Conservation (phyloP, 2,888 invertebrate genomes). For the Blomia tropicalis region DNA sequence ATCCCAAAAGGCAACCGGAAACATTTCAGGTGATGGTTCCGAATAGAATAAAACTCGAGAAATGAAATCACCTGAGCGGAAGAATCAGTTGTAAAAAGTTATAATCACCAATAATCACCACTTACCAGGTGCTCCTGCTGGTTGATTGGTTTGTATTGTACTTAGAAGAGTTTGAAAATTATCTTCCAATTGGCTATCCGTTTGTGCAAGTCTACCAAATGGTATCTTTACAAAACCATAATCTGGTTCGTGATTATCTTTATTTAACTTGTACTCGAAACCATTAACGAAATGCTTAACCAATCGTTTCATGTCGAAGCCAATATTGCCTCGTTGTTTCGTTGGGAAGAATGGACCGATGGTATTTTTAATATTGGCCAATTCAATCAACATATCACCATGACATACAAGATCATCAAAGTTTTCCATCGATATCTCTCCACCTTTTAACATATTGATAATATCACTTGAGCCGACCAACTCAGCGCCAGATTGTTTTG, state of each 20-base stretch:
- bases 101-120: background rate
- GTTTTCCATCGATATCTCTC: slow-evolving; percentile 40
- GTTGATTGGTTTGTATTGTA: slow-evolving; percentile 48
- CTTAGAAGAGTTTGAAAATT: slow-evolving; percentile 51
- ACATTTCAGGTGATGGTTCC: slow-evolving; percentile 20
- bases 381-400: slow-evolving; percentile 58
- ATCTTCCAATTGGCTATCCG: slow-evolving; percentile 49
- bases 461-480: slow-evolving; percentile 55
- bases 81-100: background rate
- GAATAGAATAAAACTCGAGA: slow-evolving; percentile 17
- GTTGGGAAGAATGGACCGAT: slow-evolving; percentile 62
- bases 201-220: slow-evolving; percentile 47
- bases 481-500: slow-evolving; percentile 53
- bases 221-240: slow-evolving; percentile 40
- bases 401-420: slow-evolving; percentile 60
- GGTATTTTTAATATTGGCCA: slow-evolving; percentile 56
- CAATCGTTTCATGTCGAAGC: slow-evolving; percentile 46
- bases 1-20: slow-evolving; percentile 23
- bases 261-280: slow-evolving; percentile 47
- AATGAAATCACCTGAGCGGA: slow-evolving; percentile 13
- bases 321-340: slow-evolving; percentile 44
- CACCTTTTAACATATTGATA: slow-evolving; percentile 46
- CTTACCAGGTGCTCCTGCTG: slow-evolving; percentile 33
- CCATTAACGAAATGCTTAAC: slow-evolving; percentile 52
- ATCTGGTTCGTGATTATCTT: slow-evolving; percentile 51